Percentiles rank a stretch among this genome's conserved stretches.
These are phyloP conservation scores for Myotis lucifugus DNA, from an alignment of 2,113 vertebrate genomes.

Conservation along the genomic window DNA sequence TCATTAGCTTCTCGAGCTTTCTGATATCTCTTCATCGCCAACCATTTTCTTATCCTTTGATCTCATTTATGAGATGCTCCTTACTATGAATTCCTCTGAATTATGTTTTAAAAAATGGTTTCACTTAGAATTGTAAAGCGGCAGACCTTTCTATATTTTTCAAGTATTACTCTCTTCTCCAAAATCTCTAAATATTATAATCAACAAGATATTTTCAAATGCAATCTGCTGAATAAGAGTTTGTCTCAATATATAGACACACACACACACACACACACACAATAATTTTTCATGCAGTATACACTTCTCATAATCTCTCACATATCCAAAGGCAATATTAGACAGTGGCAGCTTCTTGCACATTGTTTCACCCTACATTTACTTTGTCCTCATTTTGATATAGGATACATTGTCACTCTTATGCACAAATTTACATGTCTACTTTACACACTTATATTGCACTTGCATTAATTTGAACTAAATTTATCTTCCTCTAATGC, in stretches of 20 bases:
- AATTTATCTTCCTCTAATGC: neutral
- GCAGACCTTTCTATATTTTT: neutral
- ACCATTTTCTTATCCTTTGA: conserved; percentile 55
- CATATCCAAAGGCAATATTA: neutral
- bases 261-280: neutral
- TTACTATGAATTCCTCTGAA: conserved; percentile 47
- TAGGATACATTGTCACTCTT: neutral
- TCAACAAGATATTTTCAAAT: conserved; percentile 31
- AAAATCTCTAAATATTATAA: conserved; percentile 43
- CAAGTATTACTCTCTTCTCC: neutral
- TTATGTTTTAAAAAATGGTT: conserved; percentile 18
- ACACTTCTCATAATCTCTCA: neutral
- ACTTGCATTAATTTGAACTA: neutral
- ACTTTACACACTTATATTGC: neutral
- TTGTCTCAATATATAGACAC: neutral
- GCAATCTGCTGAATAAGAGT: neutral
- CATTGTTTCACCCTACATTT: neutral
- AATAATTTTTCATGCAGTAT: neutral
- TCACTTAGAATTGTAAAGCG: conserved; percentile 9
- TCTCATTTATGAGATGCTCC: conserved; percentile 59
- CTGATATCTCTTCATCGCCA: conserved; percentile 64
- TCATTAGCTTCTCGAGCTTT: conserved; percentile 23
- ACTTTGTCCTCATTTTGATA: neutral
- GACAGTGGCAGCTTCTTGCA: neutral
- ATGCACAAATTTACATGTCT: neutral